phyloP scores from a whole-genome alignment of 2,113 vertebrate genomes.

The Ictidomys tridecemlineatus region DNA sequence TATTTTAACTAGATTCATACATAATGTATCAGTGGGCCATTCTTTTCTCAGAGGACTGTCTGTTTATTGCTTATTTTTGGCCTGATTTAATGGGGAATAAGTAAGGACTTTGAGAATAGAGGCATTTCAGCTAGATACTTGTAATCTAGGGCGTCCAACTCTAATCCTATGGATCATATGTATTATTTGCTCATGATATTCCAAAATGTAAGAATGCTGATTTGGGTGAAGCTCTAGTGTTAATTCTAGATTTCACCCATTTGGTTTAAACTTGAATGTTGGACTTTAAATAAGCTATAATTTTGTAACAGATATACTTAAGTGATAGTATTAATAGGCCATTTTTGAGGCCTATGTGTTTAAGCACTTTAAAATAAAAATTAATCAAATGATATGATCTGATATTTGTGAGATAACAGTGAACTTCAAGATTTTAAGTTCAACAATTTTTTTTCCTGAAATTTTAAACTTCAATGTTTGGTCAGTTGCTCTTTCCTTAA shows the following conservation, averaged over 20 bases:
- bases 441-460: not conserved
- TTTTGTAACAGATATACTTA: slow-evolving; percentile 80
- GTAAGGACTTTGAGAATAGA: slow-evolving; percentile 58
- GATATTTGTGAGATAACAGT: slow-evolving; percentile 61
- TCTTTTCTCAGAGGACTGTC: slow-evolving; percentile 60
- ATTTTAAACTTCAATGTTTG: slow-evolving; percentile 49
- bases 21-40: slow-evolving; percentile 38
- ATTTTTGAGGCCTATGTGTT: slow-evolving; percentile 81
- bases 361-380: slow-evolving; percentile 84
- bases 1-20: slow-evolving; percentile 52
- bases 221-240: slow-evolving; percentile 63
- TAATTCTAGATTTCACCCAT: slow-evolving; percentile 77
- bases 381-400: slow-evolving; percentile 59
- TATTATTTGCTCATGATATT: not conserved
- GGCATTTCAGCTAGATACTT: slow-evolving; percentile 63
- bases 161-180: slow-evolving; percentile 74
- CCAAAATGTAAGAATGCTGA: slow-evolving; percentile 25
- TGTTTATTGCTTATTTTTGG: slow-evolving; percentile 39
- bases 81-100: slow-evolving; percentile 53
- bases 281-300: slow-evolving; percentile 76
- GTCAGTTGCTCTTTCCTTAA: slow-evolving; percentile 50
- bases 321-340: slow-evolving; percentile 77
- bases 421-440: slow-evolving; percentile 63
- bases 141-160: slow-evolving; percentile 56
- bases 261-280: slow-evolving; percentile 81